Base-by-base conservation (phyloP, 2,113 vertebrate genomes). In the Gallinago undulata region DNA sequence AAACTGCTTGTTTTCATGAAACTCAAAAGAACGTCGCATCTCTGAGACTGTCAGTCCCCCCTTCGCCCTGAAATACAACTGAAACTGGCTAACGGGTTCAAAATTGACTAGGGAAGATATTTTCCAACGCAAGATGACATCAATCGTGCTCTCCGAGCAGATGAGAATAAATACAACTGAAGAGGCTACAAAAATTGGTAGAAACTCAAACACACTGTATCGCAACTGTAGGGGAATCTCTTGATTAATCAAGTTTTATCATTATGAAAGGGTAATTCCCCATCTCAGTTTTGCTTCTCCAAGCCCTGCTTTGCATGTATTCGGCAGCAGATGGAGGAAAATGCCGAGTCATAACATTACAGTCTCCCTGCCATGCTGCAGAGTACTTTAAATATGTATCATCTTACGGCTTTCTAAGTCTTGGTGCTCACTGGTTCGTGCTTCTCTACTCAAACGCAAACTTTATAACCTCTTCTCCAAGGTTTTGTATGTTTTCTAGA, bases 331-430 rank as follows among this genome's bases (percentile, higher is more conserved):
- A 96, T 83, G 91, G 95, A 96, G 31, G 77, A 85, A 96, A 91
- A 93, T 47, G 91, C 96, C 91, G 84, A 91, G 89, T 97, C 96
- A 94, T 79, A 97, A 96, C 95, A 96, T 82, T 68, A 93, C 37
- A 60, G 94, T 96, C 74, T 89, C 75, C 87, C 70, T 60, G 89
- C 89, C 77, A 84, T 1, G 27, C 80, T 94, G 89, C 81, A 72
- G 7, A 87, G 60, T 47, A 43, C 64, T 89, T 84, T 56, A 75
- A 89, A 82, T 55, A 57, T 19, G 33, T 43, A 73, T 64, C 77
- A 41, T 66, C 91, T 41, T 35, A 30, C 89, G 74, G 81, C 62
- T 95, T 78, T 21, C 2, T 4, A 53, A 78, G 60, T 35, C 84
- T 47, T 47, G 57, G 60, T 75, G 73, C 57, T 90, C 80, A 19